Evolutionary conservation across 2,113 vertebrate genomes (phyloP), one percentile per base, ranked within the genome.

Genomic region (Indri indri): DNA sequence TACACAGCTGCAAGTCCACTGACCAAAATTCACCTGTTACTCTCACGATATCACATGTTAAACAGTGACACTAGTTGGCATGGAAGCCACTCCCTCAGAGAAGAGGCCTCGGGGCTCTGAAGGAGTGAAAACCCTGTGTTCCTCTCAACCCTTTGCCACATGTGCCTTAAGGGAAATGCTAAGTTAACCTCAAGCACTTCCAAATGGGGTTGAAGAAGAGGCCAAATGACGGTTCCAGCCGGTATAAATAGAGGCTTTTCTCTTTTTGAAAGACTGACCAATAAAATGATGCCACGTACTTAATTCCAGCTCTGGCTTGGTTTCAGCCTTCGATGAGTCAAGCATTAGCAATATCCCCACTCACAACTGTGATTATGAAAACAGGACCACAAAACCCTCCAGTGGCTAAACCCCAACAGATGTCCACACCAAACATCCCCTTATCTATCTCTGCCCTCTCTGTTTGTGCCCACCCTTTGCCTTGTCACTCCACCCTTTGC

Each of bases 291-390:
- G 68, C 50, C 50, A 79, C 3, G 5, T 66, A 37, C 22, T 63
- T 11, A 40, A 66, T 6, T 88, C 34, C 22, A 82, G 59, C 63
- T 93, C 47, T 65, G 76, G 32, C n/a, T 76, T 65, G 57, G 34
- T 57, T 88, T 93, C n/a, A 81, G 65, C 45, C 32, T 95, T 61
- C 52, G 8, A 6, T 87, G 91, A 95, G 65, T 87, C 83, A 96
- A 22, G 42, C 59, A 76, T 88, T 40, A 73, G 37, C 30, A 88
- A 82, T 16, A 61, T 42, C 3, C 27, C 45, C 30, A 57, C 27
- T 71, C 63, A 52, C 6, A 50, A 32, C 37, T 2, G 12, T 37
- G 76, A 61, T 45, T 52, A 42, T 40, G 22, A 89, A 93, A 89
- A 37, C 23, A 57, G 10, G 14, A 8, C 25, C 59, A 57, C 13